phyloP scores from a whole-genome alignment of 2,113 vertebrate genomes.

The Larimichthys crocea region DNA sequence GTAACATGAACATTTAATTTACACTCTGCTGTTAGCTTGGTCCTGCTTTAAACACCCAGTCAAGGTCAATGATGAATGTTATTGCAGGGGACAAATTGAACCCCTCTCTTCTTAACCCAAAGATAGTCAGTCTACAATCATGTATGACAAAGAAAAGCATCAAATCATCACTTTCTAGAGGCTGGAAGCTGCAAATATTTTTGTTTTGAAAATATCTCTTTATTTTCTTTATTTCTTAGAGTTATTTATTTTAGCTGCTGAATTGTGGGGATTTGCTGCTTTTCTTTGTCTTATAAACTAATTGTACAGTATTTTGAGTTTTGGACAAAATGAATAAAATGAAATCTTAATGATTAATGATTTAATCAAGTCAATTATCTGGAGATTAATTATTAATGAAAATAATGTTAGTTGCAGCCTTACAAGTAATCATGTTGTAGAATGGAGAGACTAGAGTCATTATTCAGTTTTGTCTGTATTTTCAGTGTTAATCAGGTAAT shows the following conservation, averaged over 20 bases:
- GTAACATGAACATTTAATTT: constrained; percentile 52
- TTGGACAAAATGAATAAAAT: neutral
- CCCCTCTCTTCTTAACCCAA: neutral
- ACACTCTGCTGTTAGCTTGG: neutral
- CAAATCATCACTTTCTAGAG: neutral
- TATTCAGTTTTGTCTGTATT: neutral
- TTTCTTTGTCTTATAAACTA: neutral
- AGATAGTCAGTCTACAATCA: neutral
- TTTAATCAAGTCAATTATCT: neutral
- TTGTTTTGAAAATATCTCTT: neutral
- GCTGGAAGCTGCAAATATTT: neutral
- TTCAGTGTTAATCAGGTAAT: neutral
- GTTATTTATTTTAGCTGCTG: neutral
- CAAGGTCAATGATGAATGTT: neutral
- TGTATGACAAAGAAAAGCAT: neutral
- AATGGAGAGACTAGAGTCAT: neutral
- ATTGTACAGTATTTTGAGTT: too few relatives aligned
- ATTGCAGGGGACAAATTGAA: neutral
- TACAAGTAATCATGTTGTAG: neutral
- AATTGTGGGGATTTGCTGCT: neutral
- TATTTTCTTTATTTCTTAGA: too few relatives aligned
- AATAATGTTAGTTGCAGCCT: neutral
- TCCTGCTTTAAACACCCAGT: neutral
- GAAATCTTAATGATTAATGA: too few relatives aligned
- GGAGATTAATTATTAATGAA: neutral